Evolutionary conservation across 1,140 invertebrate genomes (phyloP).

Genomic region (Lucilia sericata): DNA sequence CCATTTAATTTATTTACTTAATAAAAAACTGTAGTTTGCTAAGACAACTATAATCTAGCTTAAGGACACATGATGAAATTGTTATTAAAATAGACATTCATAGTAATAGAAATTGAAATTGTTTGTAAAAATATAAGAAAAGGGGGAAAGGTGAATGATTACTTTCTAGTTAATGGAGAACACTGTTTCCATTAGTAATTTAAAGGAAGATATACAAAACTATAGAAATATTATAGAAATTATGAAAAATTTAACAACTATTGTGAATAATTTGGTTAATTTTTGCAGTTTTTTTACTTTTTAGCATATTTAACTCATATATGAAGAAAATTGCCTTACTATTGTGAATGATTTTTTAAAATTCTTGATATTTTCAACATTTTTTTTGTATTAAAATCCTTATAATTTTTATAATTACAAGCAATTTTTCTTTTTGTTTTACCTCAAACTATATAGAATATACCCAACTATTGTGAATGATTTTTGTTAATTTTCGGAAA

Average conservation of each 20-base stretch:
- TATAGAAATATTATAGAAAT: too few species aligned
- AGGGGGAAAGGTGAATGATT: neutral
- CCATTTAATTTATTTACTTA: slow-evolving; percentile 18
- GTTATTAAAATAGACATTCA: neutral
- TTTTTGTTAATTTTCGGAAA: neutral
- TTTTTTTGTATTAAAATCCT: neutral
- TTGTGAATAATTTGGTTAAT: neutral
- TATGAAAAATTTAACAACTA: neutral
- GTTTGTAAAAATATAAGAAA: neutral
- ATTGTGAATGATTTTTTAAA: neutral
- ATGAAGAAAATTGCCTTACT: neutral
- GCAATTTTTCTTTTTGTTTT: too few species aligned
- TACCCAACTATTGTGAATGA: neutral
- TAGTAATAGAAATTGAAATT: neutral
- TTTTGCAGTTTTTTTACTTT: too few species aligned
- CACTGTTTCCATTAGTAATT: neutral
- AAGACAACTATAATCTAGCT: neutral
- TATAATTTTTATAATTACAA: neutral
- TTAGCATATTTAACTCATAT: too few species aligned
- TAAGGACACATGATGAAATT: slow-evolving; percentile 13
- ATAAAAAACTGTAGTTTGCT: too few species aligned
- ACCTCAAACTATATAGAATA: too few species aligned
- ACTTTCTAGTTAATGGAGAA: neutral
- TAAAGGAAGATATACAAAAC: too few species aligned
- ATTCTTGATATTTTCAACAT: neutral